phyloP scores from a whole-genome alignment of 1,140 invertebrate genomes.

The Polypedilum vanderplanki region DNA sequence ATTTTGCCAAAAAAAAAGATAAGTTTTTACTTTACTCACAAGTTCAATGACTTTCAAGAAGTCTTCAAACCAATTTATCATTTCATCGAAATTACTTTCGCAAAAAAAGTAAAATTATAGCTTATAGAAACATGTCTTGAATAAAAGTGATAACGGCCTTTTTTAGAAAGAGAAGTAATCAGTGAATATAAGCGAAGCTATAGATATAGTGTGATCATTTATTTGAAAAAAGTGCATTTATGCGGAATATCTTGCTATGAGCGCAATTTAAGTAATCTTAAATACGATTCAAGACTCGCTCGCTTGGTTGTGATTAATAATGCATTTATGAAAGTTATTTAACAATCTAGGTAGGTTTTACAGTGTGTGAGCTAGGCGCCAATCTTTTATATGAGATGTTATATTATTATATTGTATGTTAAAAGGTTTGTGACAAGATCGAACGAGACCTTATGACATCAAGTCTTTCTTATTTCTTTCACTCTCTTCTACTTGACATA shows the following conservation, averaged over 20 bases:
- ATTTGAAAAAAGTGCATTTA: too few relatives aligned
- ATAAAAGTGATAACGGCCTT: background rate
- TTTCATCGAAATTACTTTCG: background rate
- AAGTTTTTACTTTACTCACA: background rate
- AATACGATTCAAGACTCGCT: background rate
- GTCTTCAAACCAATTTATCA: background rate
- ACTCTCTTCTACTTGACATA: constrained; percentile 11
- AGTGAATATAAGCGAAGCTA: too few relatives aligned
- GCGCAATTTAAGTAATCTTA: constrained; percentile 3
- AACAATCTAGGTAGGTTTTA: background rate
- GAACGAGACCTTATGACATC: constrained; percentile 3
- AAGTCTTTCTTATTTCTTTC: background rate
- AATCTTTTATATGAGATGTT: background rate
- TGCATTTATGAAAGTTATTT: constrained; percentile 19
- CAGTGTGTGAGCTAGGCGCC: constrained; percentile 1
- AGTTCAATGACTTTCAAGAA: background rate
- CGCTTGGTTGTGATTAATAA: background rate
- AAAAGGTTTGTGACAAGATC: background rate
- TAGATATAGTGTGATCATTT: too few relatives aligned
- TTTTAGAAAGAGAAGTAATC: background rate
- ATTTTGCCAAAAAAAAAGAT: background rate
- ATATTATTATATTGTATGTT: constrained; percentile 16
- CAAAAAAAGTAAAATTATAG: constrained; percentile 14
- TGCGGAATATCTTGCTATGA: background rate
- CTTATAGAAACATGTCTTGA: constrained; percentile 2